These are phyloP conservation scores for Synergus japonicus DNA, from an alignment of 2,888 invertebrate species.

Conservation along the genomic window DNA sequence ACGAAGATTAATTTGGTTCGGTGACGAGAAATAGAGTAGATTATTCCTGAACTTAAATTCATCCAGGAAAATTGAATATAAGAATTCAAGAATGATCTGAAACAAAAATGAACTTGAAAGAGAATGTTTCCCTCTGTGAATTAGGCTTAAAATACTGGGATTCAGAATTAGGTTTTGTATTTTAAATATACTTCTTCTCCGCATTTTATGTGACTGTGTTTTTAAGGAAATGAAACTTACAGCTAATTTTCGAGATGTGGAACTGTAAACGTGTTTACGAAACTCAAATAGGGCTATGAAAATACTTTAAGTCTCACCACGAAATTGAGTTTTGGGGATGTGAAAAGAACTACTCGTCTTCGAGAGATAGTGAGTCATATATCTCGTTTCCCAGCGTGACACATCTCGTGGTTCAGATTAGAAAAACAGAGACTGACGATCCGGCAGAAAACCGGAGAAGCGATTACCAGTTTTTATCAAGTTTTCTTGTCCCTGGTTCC, in stretches of 20 bases:
- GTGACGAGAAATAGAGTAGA: neutral
- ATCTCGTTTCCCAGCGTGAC: neutral
- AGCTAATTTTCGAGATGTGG: neutral
- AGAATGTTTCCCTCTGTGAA: neutral
- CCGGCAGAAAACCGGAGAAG: conserved; percentile 42
- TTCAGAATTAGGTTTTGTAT: neutral
- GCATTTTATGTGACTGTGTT: conserved; percentile 17
- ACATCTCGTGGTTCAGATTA: conserved; percentile 22
- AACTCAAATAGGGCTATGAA: neutral
- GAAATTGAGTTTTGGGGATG: conserved; percentile 11
- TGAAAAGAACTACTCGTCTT: neutral
- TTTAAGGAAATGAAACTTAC: neutral
- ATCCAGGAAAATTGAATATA: neutral
- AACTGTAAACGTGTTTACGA: neutral
- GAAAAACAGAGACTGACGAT: conserved; percentile 50
- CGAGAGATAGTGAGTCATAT: neutral
- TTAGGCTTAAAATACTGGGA: neutral
- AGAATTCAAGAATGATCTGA: neutral
- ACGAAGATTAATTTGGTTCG: neutral
- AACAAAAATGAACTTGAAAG: neutral
- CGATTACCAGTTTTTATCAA: conserved; percentile 41
- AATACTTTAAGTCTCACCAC: neutral
- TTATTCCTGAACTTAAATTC: neutral
- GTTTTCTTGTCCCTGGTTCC: conserved; percentile 18
- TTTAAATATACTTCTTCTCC: neutral